phyloP scores from a whole-genome alignment of 2,797 vertebrate genomes.

The Sebastes cheni region DNA sequence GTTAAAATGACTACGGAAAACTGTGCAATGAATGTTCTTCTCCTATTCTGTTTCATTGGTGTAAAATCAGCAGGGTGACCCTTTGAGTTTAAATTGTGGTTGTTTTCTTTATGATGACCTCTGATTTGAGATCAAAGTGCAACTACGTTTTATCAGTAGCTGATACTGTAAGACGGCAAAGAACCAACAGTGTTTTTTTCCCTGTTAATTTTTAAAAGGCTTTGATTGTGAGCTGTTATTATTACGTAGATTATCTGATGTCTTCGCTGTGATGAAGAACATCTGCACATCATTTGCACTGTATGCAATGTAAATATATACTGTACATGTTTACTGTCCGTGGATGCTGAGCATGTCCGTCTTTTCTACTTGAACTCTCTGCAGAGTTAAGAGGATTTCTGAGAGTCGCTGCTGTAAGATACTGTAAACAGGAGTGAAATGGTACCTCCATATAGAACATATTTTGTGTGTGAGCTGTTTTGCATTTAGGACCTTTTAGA shows the following conservation, averaged over 20 bases:
- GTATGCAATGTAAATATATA: slow-evolving; percentile 11
- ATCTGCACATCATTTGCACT: not conserved
- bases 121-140: slow-evolving; percentile 16
- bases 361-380: slow-evolving; percentile 34
- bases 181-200: not conserved
- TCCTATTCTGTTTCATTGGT: not conserved
- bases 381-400: slow-evolving; percentile 26
- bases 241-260: not conserved
- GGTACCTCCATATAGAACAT: slow-evolving; percentile 2
- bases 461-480: slow-evolving; percentile 55
- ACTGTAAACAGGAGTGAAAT: slow-evolving; percentile 15
- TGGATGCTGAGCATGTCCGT: slow-evolving; percentile 36
- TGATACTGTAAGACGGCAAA: slow-evolving; percentile 4
- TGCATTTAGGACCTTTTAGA: slow-evolving; percentile 42
- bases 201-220: not conserved
- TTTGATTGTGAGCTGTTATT: slow-evolving; percentile 12
- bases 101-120: not conserved
- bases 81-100: not conserved
- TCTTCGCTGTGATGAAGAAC: slow-evolving; percentile 1
- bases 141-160: not conserved
- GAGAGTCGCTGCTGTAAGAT: slow-evolving; percentile 17
- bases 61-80: not conserved
- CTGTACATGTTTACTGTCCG: slow-evolving; percentile 18
- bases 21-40: no score
- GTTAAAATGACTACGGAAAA: no score